phyloP scores from a whole-genome alignment of 1,140 invertebrate genomes.

The Pantala flavescens region DNA sequence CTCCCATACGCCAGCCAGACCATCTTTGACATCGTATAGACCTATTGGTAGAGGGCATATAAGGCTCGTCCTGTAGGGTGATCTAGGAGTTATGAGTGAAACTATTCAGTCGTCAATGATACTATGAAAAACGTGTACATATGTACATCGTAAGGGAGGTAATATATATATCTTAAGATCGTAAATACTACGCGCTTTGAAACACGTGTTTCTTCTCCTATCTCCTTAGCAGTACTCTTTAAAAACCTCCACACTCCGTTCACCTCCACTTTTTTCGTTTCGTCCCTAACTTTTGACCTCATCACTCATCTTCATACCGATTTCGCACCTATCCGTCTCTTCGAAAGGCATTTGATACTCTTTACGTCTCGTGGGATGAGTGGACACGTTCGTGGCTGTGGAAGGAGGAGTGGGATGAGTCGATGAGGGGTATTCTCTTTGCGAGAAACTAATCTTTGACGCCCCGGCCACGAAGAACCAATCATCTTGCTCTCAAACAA shows the following conservation, averaged over 20 bases:
- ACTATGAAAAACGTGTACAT: no score
- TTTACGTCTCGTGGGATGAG: neutral
- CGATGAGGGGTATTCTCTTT: neutral
- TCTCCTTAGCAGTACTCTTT: neutral
- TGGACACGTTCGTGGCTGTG: neutral
- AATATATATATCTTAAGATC: no score
- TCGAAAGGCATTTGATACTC: neutral
- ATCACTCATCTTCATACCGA: slow-evolving; percentile 1
- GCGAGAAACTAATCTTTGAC: neutral
- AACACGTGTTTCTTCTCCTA: neutral
- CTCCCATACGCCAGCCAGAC: no score
- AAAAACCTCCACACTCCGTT: neutral
- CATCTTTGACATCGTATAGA: no score
- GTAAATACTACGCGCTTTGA: no score
- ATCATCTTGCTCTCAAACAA: neutral
- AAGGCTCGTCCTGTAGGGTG: no score
- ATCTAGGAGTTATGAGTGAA: no score
- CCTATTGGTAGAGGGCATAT: no score
- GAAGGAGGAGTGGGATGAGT: neutral
- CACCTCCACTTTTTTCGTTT: neutral
- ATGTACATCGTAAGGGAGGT: no score
- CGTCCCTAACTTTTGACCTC: neutral
- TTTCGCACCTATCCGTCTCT: neutral
- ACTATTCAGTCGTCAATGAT: no score
- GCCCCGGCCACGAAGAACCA: neutral